These are phyloP conservation scores for Aptenodytes patagonicus DNA, from an alignment of 2,113 vertebrate species.

Conservation along the genomic window DNA sequence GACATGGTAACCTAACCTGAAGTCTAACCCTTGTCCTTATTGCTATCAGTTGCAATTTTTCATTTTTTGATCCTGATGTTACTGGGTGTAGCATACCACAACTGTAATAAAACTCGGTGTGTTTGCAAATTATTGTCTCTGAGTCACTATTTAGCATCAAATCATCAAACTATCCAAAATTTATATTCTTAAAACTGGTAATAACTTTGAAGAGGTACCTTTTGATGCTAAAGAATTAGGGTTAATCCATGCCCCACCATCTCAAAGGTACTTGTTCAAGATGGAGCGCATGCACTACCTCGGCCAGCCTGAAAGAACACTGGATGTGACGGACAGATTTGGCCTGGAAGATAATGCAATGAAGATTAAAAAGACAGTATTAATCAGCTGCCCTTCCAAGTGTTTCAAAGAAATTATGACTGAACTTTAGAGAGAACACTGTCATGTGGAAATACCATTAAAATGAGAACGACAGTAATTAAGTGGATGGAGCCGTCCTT, in stretches of 20 bases:
- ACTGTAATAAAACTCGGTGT: neutral
- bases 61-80: neutral
- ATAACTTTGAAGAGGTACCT: neutral
- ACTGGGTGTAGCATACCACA: neutral
- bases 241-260: neutral
- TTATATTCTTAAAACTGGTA: neutral
- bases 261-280: constrained; percentile 80
- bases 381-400: neutral
- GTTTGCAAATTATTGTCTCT: neutral
- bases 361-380: neutral
- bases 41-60: neutral
- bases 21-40: neutral
- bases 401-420: neutral
- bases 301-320: constrained; percentile 82
- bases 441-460: neutral
- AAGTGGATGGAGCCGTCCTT: neutral
- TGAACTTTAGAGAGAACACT: neutral
- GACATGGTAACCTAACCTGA: neutral
- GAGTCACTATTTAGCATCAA: neutral
- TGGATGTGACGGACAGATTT: constrained; percentile 87
- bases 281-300: constrained; percentile 83
- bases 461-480: neutral
- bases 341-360: constrained; percentile 69
- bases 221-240: neutral
- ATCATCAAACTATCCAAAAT: neutral